Evolutionary conservation across 2,888 invertebrate genomes (phyloP).

Genomic region (Morpho helenor): DNA sequence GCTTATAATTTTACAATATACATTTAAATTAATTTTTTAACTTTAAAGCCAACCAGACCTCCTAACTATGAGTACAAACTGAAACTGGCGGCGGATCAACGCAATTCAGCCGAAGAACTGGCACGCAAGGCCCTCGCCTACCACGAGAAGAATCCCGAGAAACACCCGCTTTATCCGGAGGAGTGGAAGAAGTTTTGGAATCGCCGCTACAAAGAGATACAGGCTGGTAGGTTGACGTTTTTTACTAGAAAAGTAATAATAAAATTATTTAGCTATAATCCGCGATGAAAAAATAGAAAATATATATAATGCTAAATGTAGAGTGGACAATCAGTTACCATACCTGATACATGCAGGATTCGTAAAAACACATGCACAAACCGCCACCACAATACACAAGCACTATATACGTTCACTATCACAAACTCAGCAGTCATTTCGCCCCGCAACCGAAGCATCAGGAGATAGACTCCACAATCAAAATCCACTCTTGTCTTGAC

Average conservation of each 20-base stretch:
- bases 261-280: too few relatives aligned
- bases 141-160: constrained; percentile 91
- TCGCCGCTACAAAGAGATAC: constrained; percentile 87
- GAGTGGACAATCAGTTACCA: too few relatives aligned
- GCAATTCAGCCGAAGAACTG: constrained; percentile 73
- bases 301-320: too few relatives aligned
- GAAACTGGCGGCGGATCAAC: constrained; percentile 71
- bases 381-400: too few relatives aligned
- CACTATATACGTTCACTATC: too few relatives aligned
- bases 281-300: too few relatives aligned
- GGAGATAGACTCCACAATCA: too few relatives aligned
- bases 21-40: not conserved
- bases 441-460: too few relatives aligned
- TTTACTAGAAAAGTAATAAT: not conserved
- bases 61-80: constrained; percentile 68
- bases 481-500: too few relatives aligned
- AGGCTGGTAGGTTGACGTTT: constrained; percentile 61
- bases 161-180: constrained; percentile 91
- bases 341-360: too few relatives aligned
- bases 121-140: constrained; percentile 83
- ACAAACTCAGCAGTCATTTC: too few relatives aligned
- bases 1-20: not conserved
- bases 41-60: constrained; percentile 24
- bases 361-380: too few relatives aligned
- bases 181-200: constrained; percentile 97